phyloP scores from a whole-genome alignment of 2,113 vertebrate genomes.

The Columba livia region DNA sequence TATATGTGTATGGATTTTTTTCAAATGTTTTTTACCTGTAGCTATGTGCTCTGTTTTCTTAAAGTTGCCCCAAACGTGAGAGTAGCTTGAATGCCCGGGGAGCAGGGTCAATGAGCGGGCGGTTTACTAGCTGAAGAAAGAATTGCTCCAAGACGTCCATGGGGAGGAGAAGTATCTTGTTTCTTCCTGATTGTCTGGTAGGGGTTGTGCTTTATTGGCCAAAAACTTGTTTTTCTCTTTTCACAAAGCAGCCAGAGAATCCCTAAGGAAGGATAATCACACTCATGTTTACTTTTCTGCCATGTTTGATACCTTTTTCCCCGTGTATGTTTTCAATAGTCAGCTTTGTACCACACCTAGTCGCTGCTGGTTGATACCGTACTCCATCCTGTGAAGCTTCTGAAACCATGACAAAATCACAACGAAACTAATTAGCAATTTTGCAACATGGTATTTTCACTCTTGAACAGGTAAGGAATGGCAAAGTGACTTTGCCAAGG shows the following conservation, averaged over 20 bases:
- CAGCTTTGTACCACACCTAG: background rate
- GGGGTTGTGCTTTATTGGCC: background rate
- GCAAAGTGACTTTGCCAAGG: background rate
- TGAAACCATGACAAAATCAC: background rate
- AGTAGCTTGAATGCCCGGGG: background rate
- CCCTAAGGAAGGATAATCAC: background rate
- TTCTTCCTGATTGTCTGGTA: background rate
- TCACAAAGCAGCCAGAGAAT: background rate
- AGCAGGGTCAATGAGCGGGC: background rate
- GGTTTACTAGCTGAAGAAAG: background rate
- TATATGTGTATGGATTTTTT: background rate
- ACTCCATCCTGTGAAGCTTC: background rate
- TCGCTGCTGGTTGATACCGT: background rate
- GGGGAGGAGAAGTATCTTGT: background rate
- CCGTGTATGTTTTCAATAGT: rapidly evolving
- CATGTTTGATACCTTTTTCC: background rate
- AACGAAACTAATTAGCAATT: conserved; percentile 5
- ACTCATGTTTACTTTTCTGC: background rate
- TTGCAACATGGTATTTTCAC: background rate
- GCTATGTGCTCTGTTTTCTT: background rate
- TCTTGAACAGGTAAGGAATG: background rate
- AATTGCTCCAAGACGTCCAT: background rate
- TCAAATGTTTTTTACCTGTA: background rate
- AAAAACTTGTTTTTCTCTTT: background rate
- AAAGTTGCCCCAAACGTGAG: background rate